Base-by-base conservation (phyloP, 2,113 vertebrate genomes). In the Periophthalmodon schlosseri region DNA sequence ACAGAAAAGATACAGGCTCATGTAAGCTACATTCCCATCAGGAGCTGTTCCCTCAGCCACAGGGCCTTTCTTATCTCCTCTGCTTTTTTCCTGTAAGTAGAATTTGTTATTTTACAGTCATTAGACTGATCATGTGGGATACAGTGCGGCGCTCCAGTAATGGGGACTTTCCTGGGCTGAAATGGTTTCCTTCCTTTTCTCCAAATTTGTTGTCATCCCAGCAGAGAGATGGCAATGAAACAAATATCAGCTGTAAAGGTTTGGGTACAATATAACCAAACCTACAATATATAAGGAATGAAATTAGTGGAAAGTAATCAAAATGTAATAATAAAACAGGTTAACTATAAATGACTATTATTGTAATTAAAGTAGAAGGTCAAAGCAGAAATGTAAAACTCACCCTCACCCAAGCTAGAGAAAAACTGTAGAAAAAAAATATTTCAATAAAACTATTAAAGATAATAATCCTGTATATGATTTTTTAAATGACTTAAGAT, bases 121-220 rank as follows among this genome's bases (percentile, higher is more conserved):
- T 20, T 61, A 68, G 69, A 20, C 4, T 4, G 65, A 47, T 66
- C 67, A 58, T 57, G 56, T 44, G 49, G 56, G 28, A 2, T 23
- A 11, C 5, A 12, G 18, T 0, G 5, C 21, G 11, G 63, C 34
- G 3, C 64, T 79, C 10, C n/a, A 5, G 36, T 82, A 78, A 84
- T 82, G 64, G 79, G 69, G 36, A 5, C 24, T 71, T 82, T 87
- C 76, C 82, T 78, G 79, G 28, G 52, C 21, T 9, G 18, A 69
- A 58, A 66, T 46, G 1, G 39, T 69, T 84, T 84, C 79, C 82
- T 84, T 80, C 82, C 82, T 82, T 16, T 69, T 13, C 34, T 61
- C 52, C 7, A 21, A 9, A 63, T 5, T 68, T 44, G 70, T 34
- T 69, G 70, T 18, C 58, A 60, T 34, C 34, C 23, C 14, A 36